These are phyloP conservation scores for Nymphalis urticae DNA, from an alignment of 2,888 invertebrate species.

Conservation along the genomic window DNA sequence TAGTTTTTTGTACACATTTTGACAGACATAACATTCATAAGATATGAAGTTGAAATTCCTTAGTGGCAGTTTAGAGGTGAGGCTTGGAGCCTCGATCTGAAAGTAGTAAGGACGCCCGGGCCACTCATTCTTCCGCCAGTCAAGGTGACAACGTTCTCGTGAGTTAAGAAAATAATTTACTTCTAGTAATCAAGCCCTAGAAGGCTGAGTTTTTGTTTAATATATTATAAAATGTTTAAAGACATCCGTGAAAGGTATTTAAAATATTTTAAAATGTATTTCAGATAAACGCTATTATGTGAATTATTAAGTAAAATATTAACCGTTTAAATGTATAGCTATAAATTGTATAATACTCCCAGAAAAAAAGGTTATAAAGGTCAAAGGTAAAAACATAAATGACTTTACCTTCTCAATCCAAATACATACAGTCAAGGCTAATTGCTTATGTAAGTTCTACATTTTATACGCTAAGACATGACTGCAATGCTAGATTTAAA, in stretches of 20 bases:
- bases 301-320: too few relatives aligned
- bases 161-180: slow-evolving; percentile 26
- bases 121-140: slow-evolving; percentile 64
- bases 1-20: neutral
- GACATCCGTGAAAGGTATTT: too few relatives aligned
- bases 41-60: slow-evolving; percentile 32
- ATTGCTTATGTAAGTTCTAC: slow-evolving; percentile 17
- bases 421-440: slow-evolving; percentile 25
- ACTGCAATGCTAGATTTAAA: neutral
- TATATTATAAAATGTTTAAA: neutral
- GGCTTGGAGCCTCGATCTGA: slow-evolving; percentile 56
- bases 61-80: slow-evolving; percentile 39
- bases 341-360: neutral
- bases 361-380: neutral
- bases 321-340: neutral
- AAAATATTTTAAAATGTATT: too few relatives aligned
- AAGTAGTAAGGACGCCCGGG: slow-evolving; percentile 69
- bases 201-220: slow-evolving; percentile 14
- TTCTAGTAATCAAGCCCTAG: slow-evolving; percentile 9
- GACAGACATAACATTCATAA: neutral
- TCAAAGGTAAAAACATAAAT: slow-evolving; percentile 6
- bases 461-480: slow-evolving; percentile 15
- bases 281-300: too few relatives aligned
- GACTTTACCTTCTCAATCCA: slow-evolving; percentile 19
- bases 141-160: slow-evolving; percentile 62